These are phyloP conservation scores for Strix uralensis DNA, from an alignment of 2,113 vertebrate species.

Conservation along the genomic window DNA sequence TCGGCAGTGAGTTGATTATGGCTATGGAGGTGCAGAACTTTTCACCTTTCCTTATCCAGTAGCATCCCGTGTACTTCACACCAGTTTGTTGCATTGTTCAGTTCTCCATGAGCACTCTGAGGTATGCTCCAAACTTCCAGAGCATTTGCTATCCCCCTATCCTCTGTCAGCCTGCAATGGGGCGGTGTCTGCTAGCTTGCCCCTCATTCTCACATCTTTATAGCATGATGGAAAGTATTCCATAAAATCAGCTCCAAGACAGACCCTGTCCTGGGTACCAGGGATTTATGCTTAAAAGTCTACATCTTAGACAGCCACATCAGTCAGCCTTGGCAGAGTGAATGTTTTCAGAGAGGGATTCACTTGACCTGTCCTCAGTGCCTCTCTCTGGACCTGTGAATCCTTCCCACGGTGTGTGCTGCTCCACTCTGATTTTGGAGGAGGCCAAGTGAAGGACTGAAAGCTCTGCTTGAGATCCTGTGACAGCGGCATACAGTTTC, in stretches of 20 bases:
- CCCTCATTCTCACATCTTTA: not conserved
- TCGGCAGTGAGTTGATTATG: not conserved
- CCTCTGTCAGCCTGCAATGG: too few species aligned
- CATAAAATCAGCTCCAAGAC: not conserved
- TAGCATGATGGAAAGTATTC: not conserved
- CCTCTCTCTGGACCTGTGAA: not conserved
- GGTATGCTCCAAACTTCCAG: not conserved
- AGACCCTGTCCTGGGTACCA: accelerated
- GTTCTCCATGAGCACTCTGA: not conserved
- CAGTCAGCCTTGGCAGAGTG: not conserved
- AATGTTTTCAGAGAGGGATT: not conserved
- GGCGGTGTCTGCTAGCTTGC: not conserved
- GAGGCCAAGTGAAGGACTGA: not conserved
- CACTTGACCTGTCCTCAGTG: accelerated
- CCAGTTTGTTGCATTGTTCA: not conserved
- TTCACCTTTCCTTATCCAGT: not conserved
- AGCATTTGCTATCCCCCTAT: not conserved
- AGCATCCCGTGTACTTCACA: not conserved
- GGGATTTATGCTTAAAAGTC: not conserved
- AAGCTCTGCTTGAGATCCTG: not conserved
- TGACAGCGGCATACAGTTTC: not conserved
- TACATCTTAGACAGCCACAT: not conserved
- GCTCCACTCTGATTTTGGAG: not conserved
- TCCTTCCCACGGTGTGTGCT: not conserved
- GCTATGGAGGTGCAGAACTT: not conserved